Evolutionary conservation across 2,888 invertebrate species (phyloP).

Genomic region (Temnothorax unifasciatus): DNA sequence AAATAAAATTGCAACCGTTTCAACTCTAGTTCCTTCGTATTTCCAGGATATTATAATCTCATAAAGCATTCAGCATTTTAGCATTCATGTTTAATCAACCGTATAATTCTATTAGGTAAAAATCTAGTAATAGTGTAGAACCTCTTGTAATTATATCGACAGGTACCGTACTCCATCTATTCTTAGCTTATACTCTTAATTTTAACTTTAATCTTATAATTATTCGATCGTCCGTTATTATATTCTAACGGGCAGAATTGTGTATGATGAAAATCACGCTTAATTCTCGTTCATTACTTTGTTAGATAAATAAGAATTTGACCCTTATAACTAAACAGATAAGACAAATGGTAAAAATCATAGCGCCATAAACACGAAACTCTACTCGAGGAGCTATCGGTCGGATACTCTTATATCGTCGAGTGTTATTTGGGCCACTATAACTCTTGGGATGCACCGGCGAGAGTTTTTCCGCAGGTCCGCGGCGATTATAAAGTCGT

Average conservation of each 20-base stretch:
- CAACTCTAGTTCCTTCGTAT: neutral
- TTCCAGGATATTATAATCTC: neutral
- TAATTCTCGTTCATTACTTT: neutral
- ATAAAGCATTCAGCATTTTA: neutral
- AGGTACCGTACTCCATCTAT: neutral
- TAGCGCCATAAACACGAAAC: constrained; percentile 35
- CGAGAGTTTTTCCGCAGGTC: neutral
- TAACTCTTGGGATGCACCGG: neutral
- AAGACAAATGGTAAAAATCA: constrained; percentile 5
- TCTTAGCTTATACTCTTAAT: neutral
- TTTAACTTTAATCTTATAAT: neutral
- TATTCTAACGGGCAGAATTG: neutral
- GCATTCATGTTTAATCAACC: constrained; percentile 18
- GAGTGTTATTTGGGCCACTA: neutral
- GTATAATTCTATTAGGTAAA: constrained; percentile 14
- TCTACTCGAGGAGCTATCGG: constrained; percentile 23
- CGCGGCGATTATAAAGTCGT: constrained; percentile 10
- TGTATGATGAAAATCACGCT: neutral
- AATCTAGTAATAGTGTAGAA: neutral
- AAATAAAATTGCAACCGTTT: neutral
- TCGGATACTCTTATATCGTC: neutral
- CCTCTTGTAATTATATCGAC: neutral
- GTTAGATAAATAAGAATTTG: neutral
- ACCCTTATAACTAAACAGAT: neutral
- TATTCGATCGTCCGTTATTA: neutral